Conservation (phyloP, 1,140 invertebrate genomes). For the Myzus persicae region DNA sequence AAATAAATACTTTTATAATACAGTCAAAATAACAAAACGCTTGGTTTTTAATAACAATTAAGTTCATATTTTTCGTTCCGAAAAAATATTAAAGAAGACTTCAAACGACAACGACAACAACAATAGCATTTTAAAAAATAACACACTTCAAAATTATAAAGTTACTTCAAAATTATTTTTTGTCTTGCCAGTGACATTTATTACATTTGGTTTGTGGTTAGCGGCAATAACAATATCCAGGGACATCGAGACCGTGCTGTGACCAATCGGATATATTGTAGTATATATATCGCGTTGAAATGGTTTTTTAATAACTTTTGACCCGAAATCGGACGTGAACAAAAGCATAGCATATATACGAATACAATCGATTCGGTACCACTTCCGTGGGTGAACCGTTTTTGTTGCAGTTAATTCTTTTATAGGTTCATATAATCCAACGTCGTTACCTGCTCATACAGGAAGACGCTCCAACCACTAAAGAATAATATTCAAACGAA, state of each 20-base stretch:
- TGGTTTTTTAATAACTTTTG: neutral
- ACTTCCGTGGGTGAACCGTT: neutral
- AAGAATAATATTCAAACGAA: neutral
- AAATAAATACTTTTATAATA: no score
- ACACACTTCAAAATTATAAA: neutral
- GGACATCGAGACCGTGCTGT: neutral
- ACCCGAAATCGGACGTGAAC: neutral
- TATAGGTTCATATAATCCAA: neutral
- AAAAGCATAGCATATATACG: neutral
- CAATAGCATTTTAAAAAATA: neutral
- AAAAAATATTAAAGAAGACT: neutral
- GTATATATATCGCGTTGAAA: neutral
- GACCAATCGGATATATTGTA: neutral
- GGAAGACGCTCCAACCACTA: rapidly evolving
- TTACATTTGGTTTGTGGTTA: neutral
- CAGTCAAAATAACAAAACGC: no score
- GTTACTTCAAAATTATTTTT: neutral
- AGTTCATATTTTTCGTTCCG: no score
- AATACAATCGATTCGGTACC: neutral
- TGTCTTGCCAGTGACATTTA: neutral
- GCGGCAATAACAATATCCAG: neutral
- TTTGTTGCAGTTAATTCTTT: neutral
- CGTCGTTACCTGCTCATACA: no score
- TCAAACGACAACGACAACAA: rapidly evolving
- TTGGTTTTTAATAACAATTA: no score